Percentiles rank a stretch among this genome's conserved stretches.
phyloP scores from a whole-genome alignment of 2,797 vertebrate species.

The Borostomias antarcticus region DNA sequence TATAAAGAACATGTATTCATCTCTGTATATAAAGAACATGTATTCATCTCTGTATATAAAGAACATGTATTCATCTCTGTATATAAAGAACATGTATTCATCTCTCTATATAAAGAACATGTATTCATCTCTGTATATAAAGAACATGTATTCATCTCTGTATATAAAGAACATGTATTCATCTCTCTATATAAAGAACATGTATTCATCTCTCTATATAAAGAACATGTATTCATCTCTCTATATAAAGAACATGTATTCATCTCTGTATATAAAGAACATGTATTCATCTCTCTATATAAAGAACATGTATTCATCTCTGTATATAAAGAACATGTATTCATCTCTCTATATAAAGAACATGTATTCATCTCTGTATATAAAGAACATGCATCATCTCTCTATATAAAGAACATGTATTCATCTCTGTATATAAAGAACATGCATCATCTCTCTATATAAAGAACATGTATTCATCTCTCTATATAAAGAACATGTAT shows the following conservation, averaged over 20 bases:
- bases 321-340: no score
- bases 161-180: no score
- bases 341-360: slow-evolving; percentile 50
- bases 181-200: slow-evolving; percentile 54
- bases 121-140: slow-evolving; percentile 41
- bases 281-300: slow-evolving; percentile 34
- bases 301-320: slow-evolving; percentile 61
- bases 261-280: slow-evolving; percentile 11
- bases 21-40: slow-evolving; percentile 55
- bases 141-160: slow-evolving; percentile 61
- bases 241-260: slow-evolving; percentile 62
- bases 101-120: slow-evolving; percentile 5
- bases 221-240: slow-evolving; percentile 23
- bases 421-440: no score
- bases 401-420: slow-evolving; percentile 61
- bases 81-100: slow-evolving; percentile 62
- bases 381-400: no score
- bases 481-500: no score
- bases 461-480: slow-evolving; percentile 61
- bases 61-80: slow-evolving; percentile 24
- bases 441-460: slow-evolving; percentile 35
- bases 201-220: slow-evolving; percentile 46
- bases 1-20: slow-evolving; percentile 8
- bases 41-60: slow-evolving; percentile 40
- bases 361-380: slow-evolving; percentile 58